Base-by-base conservation (phyloP, 92 coral and sea anemone genomes). In the Actinostola sp. region DNA sequence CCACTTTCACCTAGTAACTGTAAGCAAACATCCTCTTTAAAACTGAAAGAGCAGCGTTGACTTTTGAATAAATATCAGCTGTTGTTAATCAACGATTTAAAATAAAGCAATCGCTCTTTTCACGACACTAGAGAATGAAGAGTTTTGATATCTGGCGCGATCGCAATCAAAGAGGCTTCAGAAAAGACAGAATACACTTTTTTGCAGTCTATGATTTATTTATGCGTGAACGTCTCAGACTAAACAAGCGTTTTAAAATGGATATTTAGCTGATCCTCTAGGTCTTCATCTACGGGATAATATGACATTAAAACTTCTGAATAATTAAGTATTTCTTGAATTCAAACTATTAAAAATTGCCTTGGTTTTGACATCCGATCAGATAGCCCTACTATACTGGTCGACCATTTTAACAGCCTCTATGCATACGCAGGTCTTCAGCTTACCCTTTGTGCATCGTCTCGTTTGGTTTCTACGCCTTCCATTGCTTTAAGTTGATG, bases 401-500 rank as follows among this genome's bases (percentile, higher is more conserved):
- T n/a, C n/a, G n/a, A n/a, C n/a, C n/a, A n/a, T n/a, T n/a, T n/a
- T n/a, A n/a, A n/a, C n/a, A n/a, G n/a, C n/a, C n/a, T n/a, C n/a
- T n/a, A n/a, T n/a, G n/a, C n/a, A 7, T 13, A 5, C 1, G 1
- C 11, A 27, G 39, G 2, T 57, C 1, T 45, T 30, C 24, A 13
- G 43, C 86, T 75, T 80, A 91, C 99, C 84, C 86, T 52, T 41
- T 95, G 97, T 0, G 92, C 72, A 46, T 86, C 93, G 17, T 89
- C 95, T 61, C 92, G 79, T 81, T 88, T 86, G 38, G 83, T 94
- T 12, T 92, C 97, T 16, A 84, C 92, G 45, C 83, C 82, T n/a
- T 83, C 95, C 91, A 95, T 83, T 67, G 86, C 92, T 54, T 77
- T 88, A 51, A 95, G 86, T 49, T 88, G 81, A 66, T 80, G 86